Percentiles rank a stretch among this genome's conserved stretches.
Conservation (phyloP, 1,140 invertebrate genomes). For the Pissodes strobi region DNA sequence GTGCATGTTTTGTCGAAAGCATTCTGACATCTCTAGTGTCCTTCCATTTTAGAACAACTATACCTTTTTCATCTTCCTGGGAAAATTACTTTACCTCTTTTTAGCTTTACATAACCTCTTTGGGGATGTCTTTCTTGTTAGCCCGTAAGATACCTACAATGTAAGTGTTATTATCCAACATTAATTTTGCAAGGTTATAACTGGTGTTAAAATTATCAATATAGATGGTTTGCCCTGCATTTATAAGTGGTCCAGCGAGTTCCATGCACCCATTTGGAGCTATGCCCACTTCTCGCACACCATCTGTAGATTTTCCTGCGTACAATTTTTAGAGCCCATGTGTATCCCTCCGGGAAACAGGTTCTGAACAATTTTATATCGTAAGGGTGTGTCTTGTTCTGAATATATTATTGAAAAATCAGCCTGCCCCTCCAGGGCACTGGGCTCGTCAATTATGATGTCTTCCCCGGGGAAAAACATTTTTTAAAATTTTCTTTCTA, state of each 20-base stretch:
- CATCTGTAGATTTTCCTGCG: slow-evolving; percentile 29
- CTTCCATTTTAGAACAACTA: slow-evolving; percentile 56
- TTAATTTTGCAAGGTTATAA: too few relatives aligned
- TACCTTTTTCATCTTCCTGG: slow-evolving; percentile 50
- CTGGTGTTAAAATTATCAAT: slow-evolving; percentile 47
- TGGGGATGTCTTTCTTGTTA: too few relatives aligned
- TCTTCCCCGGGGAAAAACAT: too few relatives aligned
- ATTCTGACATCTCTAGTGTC: slow-evolving; percentile 55
- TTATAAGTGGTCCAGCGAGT: slow-evolving; percentile 34
- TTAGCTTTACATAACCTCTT: slow-evolving; percentile 51
- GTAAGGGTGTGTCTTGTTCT: slow-evolving; percentile 46
- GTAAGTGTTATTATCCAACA: too few relatives aligned
- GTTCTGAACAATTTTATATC: slow-evolving; percentile 48
- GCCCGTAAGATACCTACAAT: too few relatives aligned
- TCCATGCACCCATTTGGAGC: slow-evolving; percentile 36
- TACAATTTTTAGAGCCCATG: slow-evolving; percentile 38
- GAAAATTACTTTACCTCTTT: slow-evolving; percentile 51
- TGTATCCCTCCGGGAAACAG: slow-evolving; percentile 33
- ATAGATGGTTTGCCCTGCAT: slow-evolving; percentile 40
- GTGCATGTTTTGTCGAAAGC: too few relatives aligned
- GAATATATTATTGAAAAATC: slow-evolving; percentile 47
- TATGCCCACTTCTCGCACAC: slow-evolving; percentile 20
- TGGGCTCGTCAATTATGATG: slow-evolving; percentile 46
- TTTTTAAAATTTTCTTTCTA: too few relatives aligned
- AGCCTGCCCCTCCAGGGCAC: slow-evolving; percentile 44